Conservation (phyloP, 2,888 invertebrate species). For the Aromia moschata region DNA sequence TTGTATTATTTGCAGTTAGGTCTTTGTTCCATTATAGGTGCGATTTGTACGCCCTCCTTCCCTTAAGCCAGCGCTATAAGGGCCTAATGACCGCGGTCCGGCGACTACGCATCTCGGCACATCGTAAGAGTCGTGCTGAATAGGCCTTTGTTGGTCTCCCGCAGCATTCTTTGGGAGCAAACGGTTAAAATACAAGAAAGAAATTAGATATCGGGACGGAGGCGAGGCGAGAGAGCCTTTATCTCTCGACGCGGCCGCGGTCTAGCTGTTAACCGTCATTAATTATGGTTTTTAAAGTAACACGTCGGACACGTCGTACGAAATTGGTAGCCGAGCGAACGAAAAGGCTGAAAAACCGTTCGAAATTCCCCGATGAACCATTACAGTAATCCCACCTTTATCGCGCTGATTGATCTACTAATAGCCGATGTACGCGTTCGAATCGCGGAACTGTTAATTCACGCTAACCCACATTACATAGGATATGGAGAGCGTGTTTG, state of each 20-base stretch:
- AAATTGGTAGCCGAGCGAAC: conserved; percentile 11
- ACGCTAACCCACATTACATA: conserved; percentile 12
- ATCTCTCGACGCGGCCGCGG: neutral
- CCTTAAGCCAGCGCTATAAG: too few relatives aligned
- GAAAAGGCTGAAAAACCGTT: conserved; percentile 10
- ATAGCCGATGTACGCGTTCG: conserved; percentile 4
- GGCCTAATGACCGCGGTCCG: too few relatives aligned
- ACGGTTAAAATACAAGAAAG: neutral
- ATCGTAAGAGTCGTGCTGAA: too few relatives aligned
- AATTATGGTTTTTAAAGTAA: conserved; percentile 22
- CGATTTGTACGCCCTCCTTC: too few relatives aligned
- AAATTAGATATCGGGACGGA: neutral
- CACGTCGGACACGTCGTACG: neutral
- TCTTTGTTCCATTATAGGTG: too few relatives aligned
- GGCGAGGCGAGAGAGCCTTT: neutral
- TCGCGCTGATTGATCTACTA: conserved; percentile 12
- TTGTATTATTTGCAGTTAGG: too few relatives aligned
- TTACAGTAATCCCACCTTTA: conserved; percentile 9
- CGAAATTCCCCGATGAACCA: conserved; percentile 13
- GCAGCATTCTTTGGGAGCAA: neutral
- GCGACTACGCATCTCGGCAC: too few relatives aligned
- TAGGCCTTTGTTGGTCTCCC: neutral
- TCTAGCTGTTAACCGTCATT: conserved; percentile 13
- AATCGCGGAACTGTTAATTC: conserved; percentile 4
- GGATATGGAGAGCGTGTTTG: conserved; percentile 11